These are phyloP conservation scores for Drosophila vallismaia DNA, from an alignment of 2,888 invertebrate species.

Conservation along the genomic window DNA sequence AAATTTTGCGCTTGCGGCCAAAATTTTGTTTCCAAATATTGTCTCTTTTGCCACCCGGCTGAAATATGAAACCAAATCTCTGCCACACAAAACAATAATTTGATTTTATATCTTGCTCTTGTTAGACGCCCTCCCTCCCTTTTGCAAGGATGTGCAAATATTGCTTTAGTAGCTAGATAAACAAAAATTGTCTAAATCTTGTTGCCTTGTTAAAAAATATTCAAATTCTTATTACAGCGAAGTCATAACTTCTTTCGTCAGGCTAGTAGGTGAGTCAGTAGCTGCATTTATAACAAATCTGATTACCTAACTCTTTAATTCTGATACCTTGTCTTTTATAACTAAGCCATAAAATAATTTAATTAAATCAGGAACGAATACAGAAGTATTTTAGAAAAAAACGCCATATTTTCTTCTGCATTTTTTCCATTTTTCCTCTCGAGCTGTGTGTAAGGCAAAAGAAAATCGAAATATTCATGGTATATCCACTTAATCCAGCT, in stretches of 20 bases:
- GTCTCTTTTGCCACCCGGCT: conserved; percentile 15
- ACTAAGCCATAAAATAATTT: conserved; percentile 1
- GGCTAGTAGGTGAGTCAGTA: no score
- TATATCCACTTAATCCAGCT: conserved; percentile 33
- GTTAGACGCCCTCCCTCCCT: neutral
- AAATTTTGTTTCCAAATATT: conserved; percentile 41
- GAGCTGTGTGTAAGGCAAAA: neutral
- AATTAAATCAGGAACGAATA: conserved; percentile 11
- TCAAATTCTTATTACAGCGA: no score
- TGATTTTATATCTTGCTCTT: conserved; percentile 33
- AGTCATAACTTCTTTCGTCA: no score
- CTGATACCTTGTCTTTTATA: neutral
- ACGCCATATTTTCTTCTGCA: conserved; percentile 1
- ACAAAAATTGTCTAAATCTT: conserved; percentile 13
- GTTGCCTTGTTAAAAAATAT: neutral
- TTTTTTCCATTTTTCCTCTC: neutral
- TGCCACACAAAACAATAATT: conserved; percentile 41
- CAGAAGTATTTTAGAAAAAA: neutral
- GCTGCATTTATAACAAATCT: no score
- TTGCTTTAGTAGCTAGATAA: conserved; percentile 10
- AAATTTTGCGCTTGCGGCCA: conserved; percentile 42
- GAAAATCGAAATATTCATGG: conserved; percentile 31
- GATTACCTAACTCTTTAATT: neutral
- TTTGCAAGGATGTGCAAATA: conserved; percentile 29
- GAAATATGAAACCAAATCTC: conserved; percentile 44